Conservation (phyloP, 2,888 invertebrate species). For the Agonopterix arenella region DNA sequence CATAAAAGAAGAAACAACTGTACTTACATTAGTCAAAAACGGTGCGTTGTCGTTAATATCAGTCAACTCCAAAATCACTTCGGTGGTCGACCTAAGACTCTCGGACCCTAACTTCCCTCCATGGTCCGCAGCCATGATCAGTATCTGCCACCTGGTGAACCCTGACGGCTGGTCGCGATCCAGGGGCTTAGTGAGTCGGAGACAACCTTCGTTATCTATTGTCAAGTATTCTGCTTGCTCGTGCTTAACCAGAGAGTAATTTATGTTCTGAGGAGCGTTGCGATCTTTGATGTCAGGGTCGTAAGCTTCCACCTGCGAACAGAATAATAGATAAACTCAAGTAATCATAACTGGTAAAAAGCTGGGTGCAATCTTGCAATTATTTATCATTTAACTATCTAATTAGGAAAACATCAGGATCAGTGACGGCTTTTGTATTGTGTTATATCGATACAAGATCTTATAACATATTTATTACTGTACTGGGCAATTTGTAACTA, state of each 20-base stretch:
- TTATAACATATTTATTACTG: too few relatives aligned
- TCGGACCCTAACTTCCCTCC: conserved; percentile 77
- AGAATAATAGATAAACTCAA: too few relatives aligned
- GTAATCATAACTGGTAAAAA: too few relatives aligned
- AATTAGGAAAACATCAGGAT: too few relatives aligned
- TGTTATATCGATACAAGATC: too few relatives aligned
- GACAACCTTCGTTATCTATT: conserved; percentile 86
- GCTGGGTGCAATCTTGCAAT: not conserved
- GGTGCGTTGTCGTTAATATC: conserved; percentile 98
- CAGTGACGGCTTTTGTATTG: too few relatives aligned
- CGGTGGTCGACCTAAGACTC: conserved; percentile 79
- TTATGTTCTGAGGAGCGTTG: conserved; percentile 85
- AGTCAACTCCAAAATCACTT: conserved; percentile 81
- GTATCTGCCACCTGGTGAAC: conserved; percentile 85
- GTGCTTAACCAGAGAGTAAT: conserved; percentile 84
- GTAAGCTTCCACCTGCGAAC: conserved; percentile 80
- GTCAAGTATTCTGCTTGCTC: conserved; percentile 83
- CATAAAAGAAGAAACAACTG: too few relatives aligned
- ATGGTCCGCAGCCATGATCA: conserved; percentile 86
- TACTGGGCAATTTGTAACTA: too few relatives aligned
- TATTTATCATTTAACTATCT: not conserved
- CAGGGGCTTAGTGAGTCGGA: conserved; percentile 84
- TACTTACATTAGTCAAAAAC: conserved; percentile 84
- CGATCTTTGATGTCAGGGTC: conserved; percentile 91
- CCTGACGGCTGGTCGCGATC: conserved; percentile 95